These are phyloP conservation scores for Tragopan temminckii DNA, from an alignment of 2,797 vertebrate species.

Conservation along the genomic window DNA sequence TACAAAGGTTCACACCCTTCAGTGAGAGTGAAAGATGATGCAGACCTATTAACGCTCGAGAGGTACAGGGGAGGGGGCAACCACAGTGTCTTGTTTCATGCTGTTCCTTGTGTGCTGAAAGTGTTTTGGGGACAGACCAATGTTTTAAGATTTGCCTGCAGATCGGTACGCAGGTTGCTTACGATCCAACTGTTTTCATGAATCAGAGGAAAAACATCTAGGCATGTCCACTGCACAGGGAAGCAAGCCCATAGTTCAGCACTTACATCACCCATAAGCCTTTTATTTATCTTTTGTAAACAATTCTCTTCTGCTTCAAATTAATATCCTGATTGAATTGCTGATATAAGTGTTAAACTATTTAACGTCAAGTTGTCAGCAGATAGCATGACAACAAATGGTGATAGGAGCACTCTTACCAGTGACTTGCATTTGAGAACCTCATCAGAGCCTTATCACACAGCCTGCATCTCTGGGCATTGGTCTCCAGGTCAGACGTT, in stretches of 20 bases:
- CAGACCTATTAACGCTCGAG: neutral
- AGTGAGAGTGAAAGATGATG: neutral
- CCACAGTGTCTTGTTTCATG: neutral
- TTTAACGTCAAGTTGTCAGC: conserved; percentile 8
- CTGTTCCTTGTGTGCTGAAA: conserved; percentile 3
- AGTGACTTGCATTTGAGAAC: neutral
- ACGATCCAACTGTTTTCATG: conserved; percentile 32
- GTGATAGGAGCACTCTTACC: neutral
- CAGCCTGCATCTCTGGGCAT: neutral
- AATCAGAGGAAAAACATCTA: conserved; percentile 38
- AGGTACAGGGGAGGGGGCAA: neutral
- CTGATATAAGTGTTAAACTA: conserved; percentile 36
- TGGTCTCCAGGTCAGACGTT: conserved; percentile 7
- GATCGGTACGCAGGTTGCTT: neutral
- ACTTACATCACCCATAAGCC: conserved; percentile 4
- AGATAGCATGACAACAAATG: neutral
- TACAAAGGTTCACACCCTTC: neutral
- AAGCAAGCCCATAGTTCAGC: conserved; percentile 12
- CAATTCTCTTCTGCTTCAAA: conserved; percentile 51
- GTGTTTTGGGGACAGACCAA: neutral
- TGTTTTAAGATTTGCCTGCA: conserved; percentile 43
- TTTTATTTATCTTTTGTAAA: conserved; percentile 63
- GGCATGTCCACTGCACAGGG: neutral
- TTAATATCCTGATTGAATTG: conserved; percentile 16
- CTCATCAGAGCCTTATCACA: neutral